phyloP scores from a whole-genome alignment of 2,888 invertebrate species.

The Boloria euphrosyne region DNA sequence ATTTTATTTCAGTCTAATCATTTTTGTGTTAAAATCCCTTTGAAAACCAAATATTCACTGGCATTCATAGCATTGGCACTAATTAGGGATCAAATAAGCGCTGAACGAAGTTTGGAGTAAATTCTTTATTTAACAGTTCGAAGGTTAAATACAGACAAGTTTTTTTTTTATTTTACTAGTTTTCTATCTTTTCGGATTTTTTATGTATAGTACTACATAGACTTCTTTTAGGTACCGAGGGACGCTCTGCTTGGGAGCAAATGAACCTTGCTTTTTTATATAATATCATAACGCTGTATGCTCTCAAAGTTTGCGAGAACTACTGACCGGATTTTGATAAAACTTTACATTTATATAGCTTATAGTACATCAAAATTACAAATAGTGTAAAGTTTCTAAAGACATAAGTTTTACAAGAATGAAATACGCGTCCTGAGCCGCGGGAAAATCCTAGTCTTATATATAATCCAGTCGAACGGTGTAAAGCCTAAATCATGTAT shows the following conservation, averaged over 20 bases:
- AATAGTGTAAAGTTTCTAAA: too few relatives aligned
- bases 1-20: too few relatives aligned
- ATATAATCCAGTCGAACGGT: conserved; percentile 9
- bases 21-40: neutral
- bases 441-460: neutral
- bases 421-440: neutral
- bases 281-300: too few relatives aligned
- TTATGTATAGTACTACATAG: too few relatives aligned
- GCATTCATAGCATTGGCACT: neutral
- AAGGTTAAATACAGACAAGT: neutral
- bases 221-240: too few relatives aligned
- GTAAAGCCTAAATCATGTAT: conserved; percentile 36
- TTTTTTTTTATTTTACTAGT: neutral
- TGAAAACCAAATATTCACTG: neutral
- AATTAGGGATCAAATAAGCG: conserved; percentile 1
- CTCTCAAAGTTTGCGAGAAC: too few relatives aligned
- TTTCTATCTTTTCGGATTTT: too few relatives aligned
- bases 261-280: too few relatives aligned
- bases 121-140: neutral
- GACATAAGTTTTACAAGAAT: neutral
- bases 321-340: too few relatives aligned
- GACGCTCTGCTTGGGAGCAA: too few relatives aligned
- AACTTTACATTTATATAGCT: too few relatives aligned
- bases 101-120: neutral
- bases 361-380: too few relatives aligned